phyloP scores from a whole-genome alignment of 2,113 vertebrate genomes.

The Sigmodon hispidus region DNA sequence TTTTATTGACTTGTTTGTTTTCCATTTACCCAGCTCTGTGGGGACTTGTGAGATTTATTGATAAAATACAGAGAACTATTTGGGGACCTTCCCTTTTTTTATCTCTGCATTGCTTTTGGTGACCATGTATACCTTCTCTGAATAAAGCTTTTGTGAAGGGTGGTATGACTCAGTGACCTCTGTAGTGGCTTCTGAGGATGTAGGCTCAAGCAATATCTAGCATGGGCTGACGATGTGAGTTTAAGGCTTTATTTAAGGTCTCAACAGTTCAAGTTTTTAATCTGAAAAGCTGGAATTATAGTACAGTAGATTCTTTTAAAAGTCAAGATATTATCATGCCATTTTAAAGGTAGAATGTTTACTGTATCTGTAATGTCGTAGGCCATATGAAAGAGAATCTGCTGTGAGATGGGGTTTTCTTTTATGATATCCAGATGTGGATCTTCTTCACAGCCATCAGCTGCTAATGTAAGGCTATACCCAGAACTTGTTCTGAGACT shows the following conservation, averaged over 20 bases:
- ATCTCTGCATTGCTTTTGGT: neutral
- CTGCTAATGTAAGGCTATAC: neutral
- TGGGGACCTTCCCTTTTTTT: neutral
- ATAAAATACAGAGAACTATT: neutral
- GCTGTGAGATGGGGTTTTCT: neutral
- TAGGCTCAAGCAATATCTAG: neutral
- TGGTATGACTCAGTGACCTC: neutral
- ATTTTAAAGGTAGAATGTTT: neutral
- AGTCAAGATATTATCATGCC: neutral
- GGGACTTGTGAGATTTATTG: neutral
- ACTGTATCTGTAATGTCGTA: neutral
- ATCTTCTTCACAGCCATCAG: accelerated
- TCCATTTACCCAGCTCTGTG: neutral
- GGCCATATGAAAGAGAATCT: neutral
- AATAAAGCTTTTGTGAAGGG: neutral
- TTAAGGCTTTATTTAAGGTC: neutral
- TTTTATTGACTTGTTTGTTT: slow-evolving; percentile 3
- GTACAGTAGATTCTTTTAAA: neutral
- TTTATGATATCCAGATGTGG: neutral
- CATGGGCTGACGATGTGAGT: neutral
- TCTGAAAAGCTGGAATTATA: neutral
- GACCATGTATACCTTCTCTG: neutral
- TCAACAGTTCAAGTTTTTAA: neutral
- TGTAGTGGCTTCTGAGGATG: neutral
- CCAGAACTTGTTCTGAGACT: neutral